Percentiles rank a stretch among this genome's conserved stretches.
These are phyloP conservation scores for Arothron firmamentum DNA, from an alignment of 2,113 vertebrate species.

Conservation along the genomic window DNA sequence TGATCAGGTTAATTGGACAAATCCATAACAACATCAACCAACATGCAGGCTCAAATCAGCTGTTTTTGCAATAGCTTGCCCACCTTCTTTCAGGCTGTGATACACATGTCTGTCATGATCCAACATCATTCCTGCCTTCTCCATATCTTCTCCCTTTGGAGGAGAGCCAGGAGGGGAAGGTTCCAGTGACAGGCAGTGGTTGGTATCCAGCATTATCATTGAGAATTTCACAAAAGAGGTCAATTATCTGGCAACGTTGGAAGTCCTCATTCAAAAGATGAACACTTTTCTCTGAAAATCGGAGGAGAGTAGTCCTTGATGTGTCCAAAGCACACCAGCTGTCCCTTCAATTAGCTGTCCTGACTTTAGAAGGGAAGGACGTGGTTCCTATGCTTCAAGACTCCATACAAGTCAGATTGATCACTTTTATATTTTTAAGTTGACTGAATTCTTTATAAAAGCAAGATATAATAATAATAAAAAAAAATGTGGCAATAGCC, in stretches of 20 bases:
- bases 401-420: constrained; percentile 18
- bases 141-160: constrained; percentile 65
- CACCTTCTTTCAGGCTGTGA: constrained; percentile 79
- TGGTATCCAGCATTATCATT: constrained; percentile 78
- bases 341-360: constrained; percentile 22
- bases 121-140: constrained; percentile 59
- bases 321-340: constrained; percentile 32
- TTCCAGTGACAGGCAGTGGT: constrained; percentile 70
- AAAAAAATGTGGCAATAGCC: constrained; percentile 22
- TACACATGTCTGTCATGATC: constrained; percentile 71
- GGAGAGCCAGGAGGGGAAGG: constrained; percentile 66
- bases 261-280: constrained; percentile 21
- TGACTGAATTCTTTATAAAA: constrained; percentile 12
- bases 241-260: constrained; percentile 1
- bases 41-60: constrained; percentile 28
- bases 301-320: constrained; percentile 13
- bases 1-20: too few relatives aligned
- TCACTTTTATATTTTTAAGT: not conserved
- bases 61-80: constrained; percentile 31
- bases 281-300: not conserved
- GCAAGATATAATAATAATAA: not conserved
- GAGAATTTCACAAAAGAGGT: constrained; percentile 1
- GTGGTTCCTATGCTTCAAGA: constrained; percentile 20
- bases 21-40: constrained; percentile 15
- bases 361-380: constrained; percentile 14